These are phyloP conservation scores for Metaphire vulgaris DNA, from an alignment of 1,140 invertebrate genomes.

Conservation along the genomic window DNA sequence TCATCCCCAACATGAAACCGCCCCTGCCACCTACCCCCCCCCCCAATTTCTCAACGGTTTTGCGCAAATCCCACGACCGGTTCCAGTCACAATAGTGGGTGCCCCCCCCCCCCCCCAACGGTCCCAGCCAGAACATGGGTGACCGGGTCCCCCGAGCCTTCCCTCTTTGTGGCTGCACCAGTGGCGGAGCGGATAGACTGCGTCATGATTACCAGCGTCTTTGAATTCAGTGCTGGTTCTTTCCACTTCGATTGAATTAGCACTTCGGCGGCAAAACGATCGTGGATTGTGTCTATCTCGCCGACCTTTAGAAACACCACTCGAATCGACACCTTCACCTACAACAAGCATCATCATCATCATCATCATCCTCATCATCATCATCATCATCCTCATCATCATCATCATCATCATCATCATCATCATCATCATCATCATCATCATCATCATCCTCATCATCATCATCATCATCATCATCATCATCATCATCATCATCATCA, in stretches of 20 bases:
- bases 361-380: neutral
- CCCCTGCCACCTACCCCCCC: too few relatives aligned
- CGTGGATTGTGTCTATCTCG: conserved; percentile 47
- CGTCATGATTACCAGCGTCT: neutral
- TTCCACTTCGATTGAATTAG: conserved; percentile 34
- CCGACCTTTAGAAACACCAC: conserved; percentile 46
- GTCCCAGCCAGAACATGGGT: too few relatives aligned
- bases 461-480: conserved; percentile 3
- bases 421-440: conserved; percentile 2
- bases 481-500: conserved; percentile 2
- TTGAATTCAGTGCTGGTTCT: conserved; percentile 23
- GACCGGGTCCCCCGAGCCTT: too few relatives aligned
- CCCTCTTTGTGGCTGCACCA: too few relatives aligned
- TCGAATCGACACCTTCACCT: conserved; percentile 38
- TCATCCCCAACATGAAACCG: too few relatives aligned
- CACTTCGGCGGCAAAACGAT: conserved; percentile 43
- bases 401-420: neutral
- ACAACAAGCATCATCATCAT: too few relatives aligned
- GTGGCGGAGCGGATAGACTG: too few relatives aligned
- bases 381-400: neutral
- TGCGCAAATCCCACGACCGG: too few relatives aligned
- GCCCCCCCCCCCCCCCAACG: too few relatives aligned
- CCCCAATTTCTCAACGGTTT: too few relatives aligned
- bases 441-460: neutral
- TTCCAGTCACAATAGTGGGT: too few relatives aligned